Percentiles rank a stretch among this genome's conserved stretches.
Conservation (phyloP, 2,113 vertebrate genomes). For the Panurus biarmicus region DNA sequence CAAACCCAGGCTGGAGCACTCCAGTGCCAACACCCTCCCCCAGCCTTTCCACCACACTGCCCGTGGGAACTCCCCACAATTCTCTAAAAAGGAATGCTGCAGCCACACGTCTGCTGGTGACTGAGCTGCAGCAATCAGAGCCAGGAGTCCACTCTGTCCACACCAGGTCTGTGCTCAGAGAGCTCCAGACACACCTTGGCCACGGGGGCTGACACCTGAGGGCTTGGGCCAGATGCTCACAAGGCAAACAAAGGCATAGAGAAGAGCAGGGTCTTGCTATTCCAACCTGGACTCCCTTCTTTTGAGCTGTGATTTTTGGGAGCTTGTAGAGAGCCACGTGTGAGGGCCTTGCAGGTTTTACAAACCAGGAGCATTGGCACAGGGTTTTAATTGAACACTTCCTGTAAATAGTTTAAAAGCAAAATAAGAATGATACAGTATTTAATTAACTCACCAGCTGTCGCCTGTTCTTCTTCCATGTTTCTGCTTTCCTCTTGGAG, state of each 20-base stretch:
- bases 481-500: conserved; percentile 98
- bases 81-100: not conserved
- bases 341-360: not conserved
- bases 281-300: not conserved
- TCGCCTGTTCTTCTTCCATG: conserved; percentile 97
- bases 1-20: not conserved
- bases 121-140: not conserved
- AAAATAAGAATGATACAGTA: not conserved
- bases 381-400: not conserved
- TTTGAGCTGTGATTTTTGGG: not conserved
- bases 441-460: conserved; percentile 82
- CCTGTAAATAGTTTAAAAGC: not conserved
- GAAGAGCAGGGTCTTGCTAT: not conserved
- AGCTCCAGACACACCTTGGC: not conserved
- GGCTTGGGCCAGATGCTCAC: not conserved
- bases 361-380: not conserved
- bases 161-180: not conserved
- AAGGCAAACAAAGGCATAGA: not conserved
- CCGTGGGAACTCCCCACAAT: rapidly evolving
- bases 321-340: not conserved
- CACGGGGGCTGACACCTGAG: not conserved
- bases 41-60: not conserved
- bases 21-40: not conserved
- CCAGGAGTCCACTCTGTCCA: not conserved
- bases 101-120: not conserved